Percentiles rank a stretch among this genome's conserved stretches.
These are phyloP conservation scores for Erebia ligea DNA, from an alignment of 2,888 invertebrate species.

Conservation along the genomic window DNA sequence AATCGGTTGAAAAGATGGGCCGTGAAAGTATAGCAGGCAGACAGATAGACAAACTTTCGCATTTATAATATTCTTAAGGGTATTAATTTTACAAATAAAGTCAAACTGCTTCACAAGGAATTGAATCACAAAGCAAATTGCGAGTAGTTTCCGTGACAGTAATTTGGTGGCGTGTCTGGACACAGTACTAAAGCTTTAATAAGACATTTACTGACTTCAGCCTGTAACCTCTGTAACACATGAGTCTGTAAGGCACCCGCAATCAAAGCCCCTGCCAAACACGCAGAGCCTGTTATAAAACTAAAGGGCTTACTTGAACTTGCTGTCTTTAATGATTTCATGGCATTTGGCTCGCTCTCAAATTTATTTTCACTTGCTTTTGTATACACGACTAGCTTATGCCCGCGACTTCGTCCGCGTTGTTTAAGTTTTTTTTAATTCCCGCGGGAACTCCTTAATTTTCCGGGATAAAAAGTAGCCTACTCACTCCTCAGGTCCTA, in stretches of 20 bases:
- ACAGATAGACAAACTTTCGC: too few species aligned
- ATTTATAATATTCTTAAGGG: not conserved
- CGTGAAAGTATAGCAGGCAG: too few species aligned
- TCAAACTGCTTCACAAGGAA: not conserved
- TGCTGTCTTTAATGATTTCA: conserved; percentile 18
- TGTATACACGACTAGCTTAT: not conserved
- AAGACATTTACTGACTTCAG: not conserved
- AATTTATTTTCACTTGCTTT: conserved; percentile 6
- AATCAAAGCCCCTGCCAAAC: conserved; percentile 19
- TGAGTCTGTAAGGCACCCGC: not conserved
- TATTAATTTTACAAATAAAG: not conserved
- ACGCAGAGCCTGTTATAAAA: conserved; percentile 23
- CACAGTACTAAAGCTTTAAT: conserved; percentile 11
- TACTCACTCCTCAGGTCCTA: too few species aligned
- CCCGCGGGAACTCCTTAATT: too few species aligned
- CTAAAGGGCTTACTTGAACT: conserved; percentile 19
- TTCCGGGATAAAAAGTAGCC: too few species aligned
- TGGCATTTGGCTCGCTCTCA: conserved; percentile 14
- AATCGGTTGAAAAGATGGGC: too few species aligned
- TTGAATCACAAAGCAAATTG: not conserved
- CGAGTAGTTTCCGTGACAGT: not conserved
- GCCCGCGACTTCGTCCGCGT: too few species aligned
- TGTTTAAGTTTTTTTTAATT: too few species aligned
- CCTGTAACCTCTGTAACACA: not conserved
- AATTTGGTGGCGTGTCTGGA: not conserved